Percentiles rank a stretch among this genome's conserved stretches.
Conservation (phyloP, 2,888 invertebrate genomes). For the Xylophagus ater region DNA sequence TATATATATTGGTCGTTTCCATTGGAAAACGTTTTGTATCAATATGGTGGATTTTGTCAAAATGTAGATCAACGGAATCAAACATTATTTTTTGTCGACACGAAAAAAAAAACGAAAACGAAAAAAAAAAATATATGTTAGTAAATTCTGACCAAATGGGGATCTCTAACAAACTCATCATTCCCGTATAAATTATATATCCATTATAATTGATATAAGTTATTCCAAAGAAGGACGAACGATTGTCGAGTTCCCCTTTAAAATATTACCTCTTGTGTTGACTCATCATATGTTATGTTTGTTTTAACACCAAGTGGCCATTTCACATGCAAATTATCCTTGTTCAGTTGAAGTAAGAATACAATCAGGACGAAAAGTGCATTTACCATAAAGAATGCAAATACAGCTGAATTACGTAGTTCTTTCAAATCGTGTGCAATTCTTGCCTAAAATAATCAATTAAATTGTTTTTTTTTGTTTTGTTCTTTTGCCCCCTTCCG, state of each 20-base stretch:
- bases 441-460: slow-evolving; percentile 63
- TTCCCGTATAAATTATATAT: neutral
- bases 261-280: slow-evolving; percentile 76
- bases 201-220: no score
- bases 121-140: slow-evolving; percentile 33
- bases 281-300: slow-evolving; percentile 84
- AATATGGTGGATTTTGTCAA: slow-evolving; percentile 6
- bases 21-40: slow-evolving; percentile 8
- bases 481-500: neutral
- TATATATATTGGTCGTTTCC: slow-evolving; percentile 35
- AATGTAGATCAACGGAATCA: slow-evolving; percentile 9
- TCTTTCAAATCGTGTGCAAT: slow-evolving; percentile 86
- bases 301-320: slow-evolving; percentile 94
- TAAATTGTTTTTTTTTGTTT: neutral
- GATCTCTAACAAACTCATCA: slow-evolving; percentile 24
- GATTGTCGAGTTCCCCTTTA: slow-evolving; percentile 23
- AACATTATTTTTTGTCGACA: slow-evolving; percentile 13
- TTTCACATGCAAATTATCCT: slow-evolving; percentile 89
- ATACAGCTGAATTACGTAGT: slow-evolving; percentile 87
- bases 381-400: slow-evolving; percentile 97
- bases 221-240: slow-evolving; percentile 8
- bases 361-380: slow-evolving; percentile 97
- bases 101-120: slow-evolving; percentile 25
- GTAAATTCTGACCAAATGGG: slow-evolving; percentile 26
- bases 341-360: slow-evolving; percentile 95